Base-by-base conservation (phyloP, 2,113 vertebrate genomes). In the Bostrychus sinensis region DNA sequence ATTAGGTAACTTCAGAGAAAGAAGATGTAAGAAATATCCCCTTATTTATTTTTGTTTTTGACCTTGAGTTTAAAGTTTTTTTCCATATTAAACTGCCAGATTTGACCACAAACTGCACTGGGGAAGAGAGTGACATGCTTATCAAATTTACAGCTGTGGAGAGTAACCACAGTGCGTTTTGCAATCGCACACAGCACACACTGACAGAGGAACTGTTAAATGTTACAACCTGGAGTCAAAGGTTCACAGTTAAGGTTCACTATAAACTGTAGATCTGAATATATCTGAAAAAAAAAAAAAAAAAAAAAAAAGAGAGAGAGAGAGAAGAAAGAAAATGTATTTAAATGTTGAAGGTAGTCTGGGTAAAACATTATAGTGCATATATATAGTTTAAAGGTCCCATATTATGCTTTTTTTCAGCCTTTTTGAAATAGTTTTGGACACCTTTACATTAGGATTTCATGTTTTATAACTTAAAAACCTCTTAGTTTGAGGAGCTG, bases 11-110 rank as follows among this genome's bases (percentile, higher is more conserved):
- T 45, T 68, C 22, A 53, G 14, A 23, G 30, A 34, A 55, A 55
- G 3, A 14, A 4, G 7, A 9, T 7, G 22, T 11, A 45, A 45
- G 17, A 46, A 46, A 45, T 1, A n/a, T 45, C 1, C 10, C 2
- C 7, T 4, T 0, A 12, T 60, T 62, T 53, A 3, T n/a, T 64
- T 34, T 13, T 23, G 9, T 25, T 54, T 12, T 59, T 9, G n/a
- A 22, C 9, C 11, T 4, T 10, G 1, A n/a, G 28, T 28, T 19
- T 51, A 32, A 19, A 14, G 3, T 17, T 62, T 45, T 58, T 7
- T 83, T 76, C 72, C 64, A 70, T 25, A 70, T 78, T 54, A 81
- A 90, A 90, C 89, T 30, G 81, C 63, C 78, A 80, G 59, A 83
- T 82, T 87, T 56, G 25, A 90, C 86, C 80, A 76, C 72, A 73